Base-by-base conservation (phyloP, 2,797 vertebrate species). In the Coccyzus lansbergi region DNA sequence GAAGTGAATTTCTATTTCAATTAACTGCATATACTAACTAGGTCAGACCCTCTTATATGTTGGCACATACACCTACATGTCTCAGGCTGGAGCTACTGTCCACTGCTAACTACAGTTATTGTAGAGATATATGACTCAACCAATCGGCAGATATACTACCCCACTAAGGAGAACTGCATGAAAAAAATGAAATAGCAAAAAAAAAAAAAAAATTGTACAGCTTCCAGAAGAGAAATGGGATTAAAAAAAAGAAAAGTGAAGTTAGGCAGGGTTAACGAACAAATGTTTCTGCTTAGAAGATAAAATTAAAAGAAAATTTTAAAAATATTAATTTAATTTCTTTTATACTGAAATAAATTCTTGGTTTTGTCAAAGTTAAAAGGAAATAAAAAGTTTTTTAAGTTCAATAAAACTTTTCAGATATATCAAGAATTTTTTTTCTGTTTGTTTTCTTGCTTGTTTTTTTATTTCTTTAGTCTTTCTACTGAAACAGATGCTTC, bases 161-260 rank as follows among this genome's bases (percentile, higher is more conserved):
- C 58, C 9, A 56, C 9, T 48, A 52, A 75, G 55, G 1, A 68
- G 18, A 58, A 46, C 18, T 28, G 6, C 1, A 0, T 24, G 34
- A 77, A 89, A 59, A 36, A 36, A 71, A 29, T 9, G 14, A 71
- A 79, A 62, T 12, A 48, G 4, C 13, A 49, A 93, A 65, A 69
- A n/a, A 68, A 3, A 22, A 48, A n/a, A n/a, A 68, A 3, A 22
- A 48, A n/a, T n/a, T 1, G 0, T 0, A 2, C 10, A 12, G 19
- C 15, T 76, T 79, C 14, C 24, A 36, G 42, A 75, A 52, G 16
- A 85, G 8, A 81, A 59, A 4, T 25, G 8, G 29, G 26, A 51
- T 53, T 12, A 6, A 10, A 22, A 60, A 34, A 42, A 56, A 48
- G n/a, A 24, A 29, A 10, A 16, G 10, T 25, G 4, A 48, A 55